These are phyloP conservation scores for Cepphus grylle DNA, from an alignment of 2,113 vertebrate genomes.

Conservation along the genomic window DNA sequence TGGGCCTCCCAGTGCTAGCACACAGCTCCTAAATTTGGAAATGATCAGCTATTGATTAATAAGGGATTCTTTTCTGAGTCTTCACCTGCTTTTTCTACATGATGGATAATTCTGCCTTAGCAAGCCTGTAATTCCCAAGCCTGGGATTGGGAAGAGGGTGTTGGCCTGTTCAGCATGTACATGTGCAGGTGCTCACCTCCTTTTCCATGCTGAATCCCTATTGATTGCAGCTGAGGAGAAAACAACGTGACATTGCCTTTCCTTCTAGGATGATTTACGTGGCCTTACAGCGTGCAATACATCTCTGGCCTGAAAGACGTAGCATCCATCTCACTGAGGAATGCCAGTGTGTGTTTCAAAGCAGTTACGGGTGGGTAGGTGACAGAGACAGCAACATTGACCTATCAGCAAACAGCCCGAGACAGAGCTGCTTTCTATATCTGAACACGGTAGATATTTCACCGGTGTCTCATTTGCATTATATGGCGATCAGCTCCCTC, in stretches of 20 bases:
- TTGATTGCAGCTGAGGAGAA: background rate
- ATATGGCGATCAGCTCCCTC: background rate
- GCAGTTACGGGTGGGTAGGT: background rate
- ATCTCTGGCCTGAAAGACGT: background rate
- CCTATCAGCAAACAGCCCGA: background rate
- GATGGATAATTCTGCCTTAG: background rate
- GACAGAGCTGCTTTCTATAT: background rate
- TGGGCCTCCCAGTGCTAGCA: conserved; percentile 4
- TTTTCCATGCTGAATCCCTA: background rate
- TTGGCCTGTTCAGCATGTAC: background rate
- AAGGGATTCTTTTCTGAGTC: background rate
- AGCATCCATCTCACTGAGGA: background rate
- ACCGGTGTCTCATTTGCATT: background rate
- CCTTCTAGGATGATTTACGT: background rate
- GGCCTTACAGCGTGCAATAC: background rate
- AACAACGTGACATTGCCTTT: background rate
- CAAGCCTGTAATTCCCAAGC: background rate
- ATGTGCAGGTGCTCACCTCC: background rate
- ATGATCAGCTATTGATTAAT: conserved; percentile 48
- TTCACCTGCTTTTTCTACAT: conserved; percentile 11
- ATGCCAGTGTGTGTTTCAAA: background rate
- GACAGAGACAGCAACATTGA: background rate
- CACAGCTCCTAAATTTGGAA: conserved; percentile 35
- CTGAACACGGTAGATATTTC: background rate
- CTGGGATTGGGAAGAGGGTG: background rate